Conservation (phyloP, 1,140 invertebrate genomes). For the Pogonognathellus flavescens region DNA sequence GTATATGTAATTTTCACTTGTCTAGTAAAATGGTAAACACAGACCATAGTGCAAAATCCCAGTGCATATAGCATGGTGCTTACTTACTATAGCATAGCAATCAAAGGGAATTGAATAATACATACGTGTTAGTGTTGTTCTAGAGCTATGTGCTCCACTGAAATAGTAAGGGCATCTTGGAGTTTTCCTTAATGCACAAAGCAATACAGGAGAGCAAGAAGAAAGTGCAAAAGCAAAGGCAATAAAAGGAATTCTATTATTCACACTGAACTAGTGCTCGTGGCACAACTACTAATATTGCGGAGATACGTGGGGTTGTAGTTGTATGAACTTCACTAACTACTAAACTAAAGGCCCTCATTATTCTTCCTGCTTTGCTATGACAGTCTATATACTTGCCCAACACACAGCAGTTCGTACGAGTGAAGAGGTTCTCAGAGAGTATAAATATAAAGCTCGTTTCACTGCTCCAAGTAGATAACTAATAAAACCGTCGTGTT, state of each 20-base stretch:
- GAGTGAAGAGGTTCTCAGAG: too few relatives aligned
- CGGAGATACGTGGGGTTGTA: not conserved
- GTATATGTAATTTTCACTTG: too few relatives aligned
- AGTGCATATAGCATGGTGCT: too few relatives aligned
- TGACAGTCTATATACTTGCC: not conserved
- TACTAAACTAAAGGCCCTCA: not conserved
- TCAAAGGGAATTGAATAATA: slow-evolving; percentile 6
- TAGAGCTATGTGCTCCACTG: not conserved
- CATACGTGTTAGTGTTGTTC: not conserved
- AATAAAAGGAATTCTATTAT: slow-evolving; percentile 40
- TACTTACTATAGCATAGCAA: not conserved
- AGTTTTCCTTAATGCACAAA: not conserved
- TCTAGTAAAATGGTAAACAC: too few relatives aligned
- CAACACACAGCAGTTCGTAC: too few relatives aligned
- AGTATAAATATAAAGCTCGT: too few relatives aligned
- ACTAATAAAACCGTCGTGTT: slow-evolving; percentile 6
- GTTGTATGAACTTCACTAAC: not conserved
- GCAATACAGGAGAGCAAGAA: not conserved
- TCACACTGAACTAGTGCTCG: slow-evolving; percentile 18
- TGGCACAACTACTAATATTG: slow-evolving; percentile 14
- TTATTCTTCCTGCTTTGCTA: slow-evolving; percentile 10
- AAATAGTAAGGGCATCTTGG: not conserved
- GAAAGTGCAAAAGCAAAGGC: slow-evolving; percentile 18
- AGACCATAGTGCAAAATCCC: too few relatives aligned
- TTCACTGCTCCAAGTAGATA: not conserved